Conservation (phyloP, 2,888 invertebrate species). For the Odontothrips loti region DNA sequence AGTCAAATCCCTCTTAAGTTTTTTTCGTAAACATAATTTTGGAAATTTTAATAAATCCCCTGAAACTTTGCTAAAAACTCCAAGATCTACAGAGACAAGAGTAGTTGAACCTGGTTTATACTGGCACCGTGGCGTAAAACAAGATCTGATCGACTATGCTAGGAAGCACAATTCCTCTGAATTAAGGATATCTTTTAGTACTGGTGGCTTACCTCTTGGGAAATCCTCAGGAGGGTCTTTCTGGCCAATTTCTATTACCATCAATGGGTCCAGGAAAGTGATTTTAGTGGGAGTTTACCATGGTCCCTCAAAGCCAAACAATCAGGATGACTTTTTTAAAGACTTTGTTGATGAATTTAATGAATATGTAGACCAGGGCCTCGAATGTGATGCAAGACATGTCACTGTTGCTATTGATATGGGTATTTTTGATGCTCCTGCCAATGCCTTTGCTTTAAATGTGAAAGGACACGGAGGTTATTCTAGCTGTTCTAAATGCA, state of each 20-base stretch:
- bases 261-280: conserved; percentile 8
- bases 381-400: background rate
- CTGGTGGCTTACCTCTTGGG: conserved; percentile 29
- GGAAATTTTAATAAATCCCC: no score
- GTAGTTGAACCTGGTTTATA: no score
- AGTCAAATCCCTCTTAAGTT: no score
- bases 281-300: conserved; percentile 33
- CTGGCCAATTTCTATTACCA: conserved; percentile 32
- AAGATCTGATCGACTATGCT: no score
- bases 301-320: conserved; percentile 31
- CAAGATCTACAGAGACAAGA: no score
- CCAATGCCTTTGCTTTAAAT: conserved; percentile 33
- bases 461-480: conserved; percentile 32
- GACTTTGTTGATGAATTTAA: conserved; percentile 30
- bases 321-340: conserved; percentile 29
- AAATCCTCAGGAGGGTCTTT: conserved; percentile 30
- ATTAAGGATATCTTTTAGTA: conserved; percentile 20
- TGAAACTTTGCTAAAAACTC: no score
- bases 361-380: conserved; percentile 19
- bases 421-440: conserved; percentile 33
- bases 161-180: background rate
- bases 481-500: conserved; percentile 37
- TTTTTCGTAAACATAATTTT: no score
- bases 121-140: no score
- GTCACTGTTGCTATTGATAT: conserved; percentile 9